phyloP scores from a whole-genome alignment of 1,140 invertebrate genomes.

The Drosophila kanapiae region DNA sequence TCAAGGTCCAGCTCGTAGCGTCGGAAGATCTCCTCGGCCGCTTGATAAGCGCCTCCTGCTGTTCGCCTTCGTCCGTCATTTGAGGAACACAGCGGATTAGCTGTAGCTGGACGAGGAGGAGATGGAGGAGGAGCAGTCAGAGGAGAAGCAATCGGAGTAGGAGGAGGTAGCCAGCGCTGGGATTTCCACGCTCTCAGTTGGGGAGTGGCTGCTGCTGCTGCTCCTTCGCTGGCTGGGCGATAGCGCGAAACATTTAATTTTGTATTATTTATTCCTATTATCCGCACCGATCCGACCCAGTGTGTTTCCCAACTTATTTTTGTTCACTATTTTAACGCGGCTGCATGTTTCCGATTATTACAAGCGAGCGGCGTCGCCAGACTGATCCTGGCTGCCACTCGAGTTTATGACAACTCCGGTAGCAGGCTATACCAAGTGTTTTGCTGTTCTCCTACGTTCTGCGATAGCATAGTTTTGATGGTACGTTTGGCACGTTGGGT shows the following conservation, averaged over 20 bases:
- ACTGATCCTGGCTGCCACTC: too few species aligned
- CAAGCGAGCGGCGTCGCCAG: slow-evolving; percentile 3
- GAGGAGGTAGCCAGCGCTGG: slow-evolving; percentile 22
- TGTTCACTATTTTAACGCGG: slow-evolving; percentile 42
- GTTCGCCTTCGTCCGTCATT: slow-evolving; percentile 76
- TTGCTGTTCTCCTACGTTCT: too few species aligned
- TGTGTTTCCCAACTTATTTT: slow-evolving; percentile 32
- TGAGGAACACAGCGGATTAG: slow-evolving; percentile 17
- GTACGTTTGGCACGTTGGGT: too few species aligned
- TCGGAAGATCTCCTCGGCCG: slow-evolving; percentile 95
- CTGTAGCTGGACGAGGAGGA: slow-evolving; percentile 10
- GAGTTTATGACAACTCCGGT: too few species aligned
- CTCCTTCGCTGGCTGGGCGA: slow-evolving; percentile 52
- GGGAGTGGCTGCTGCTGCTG: slow-evolving; percentile 64
- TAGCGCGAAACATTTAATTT: slow-evolving; percentile 82
- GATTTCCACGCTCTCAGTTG: slow-evolving; percentile 31
- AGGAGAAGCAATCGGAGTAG: slow-evolving; percentile 9
- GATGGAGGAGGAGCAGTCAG: slow-evolving; percentile 8
- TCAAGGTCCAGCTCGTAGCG: slow-evolving; percentile 96
- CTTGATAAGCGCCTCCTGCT: slow-evolving; percentile 87
- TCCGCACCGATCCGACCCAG: slow-evolving; percentile 13
- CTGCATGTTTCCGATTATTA: slow-evolving; percentile 36
- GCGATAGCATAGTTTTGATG: too few species aligned
- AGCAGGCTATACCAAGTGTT: too few species aligned
- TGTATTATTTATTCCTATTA: slow-evolving; percentile 34